A percentile compares a stretch with the other conserved stretches of the same genome.
phyloP scores from a whole-genome alignment of 2,797 vertebrate species.

The Parauchenoglanis punctatus region DNA sequence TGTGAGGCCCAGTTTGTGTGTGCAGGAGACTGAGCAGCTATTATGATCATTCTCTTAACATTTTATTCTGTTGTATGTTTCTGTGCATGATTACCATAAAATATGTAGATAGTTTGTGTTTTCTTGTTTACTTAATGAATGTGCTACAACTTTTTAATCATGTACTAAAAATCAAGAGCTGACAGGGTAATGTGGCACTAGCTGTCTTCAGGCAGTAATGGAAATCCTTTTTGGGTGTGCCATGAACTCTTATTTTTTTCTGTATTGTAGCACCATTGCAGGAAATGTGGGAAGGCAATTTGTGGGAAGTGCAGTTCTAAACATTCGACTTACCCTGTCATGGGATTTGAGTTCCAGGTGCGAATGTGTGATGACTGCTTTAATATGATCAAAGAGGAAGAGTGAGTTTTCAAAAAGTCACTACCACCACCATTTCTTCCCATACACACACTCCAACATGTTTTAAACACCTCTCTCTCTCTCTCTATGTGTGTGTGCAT shows the following conservation, averaged over 20 bases:
- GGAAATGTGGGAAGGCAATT: constrained; percentile 94
- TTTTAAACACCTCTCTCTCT: not conserved
- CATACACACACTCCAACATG: not conserved
- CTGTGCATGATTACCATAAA: not conserved
- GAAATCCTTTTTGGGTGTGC: not conserved
- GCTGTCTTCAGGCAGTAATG: constrained; percentile 1
- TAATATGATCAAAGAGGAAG: constrained; percentile 93
- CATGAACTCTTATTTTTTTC: not conserved
- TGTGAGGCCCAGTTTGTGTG: not conserved
- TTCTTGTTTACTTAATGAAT: not conserved
- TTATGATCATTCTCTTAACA: not conserved
- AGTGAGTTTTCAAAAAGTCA: constrained; percentile 80
- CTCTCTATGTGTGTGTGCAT: not conserved
- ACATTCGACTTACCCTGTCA: constrained; percentile 90
- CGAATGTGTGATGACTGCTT: constrained; percentile 93
- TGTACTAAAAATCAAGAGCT: not conserved
- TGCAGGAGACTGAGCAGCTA: not conserved
- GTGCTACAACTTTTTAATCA: not conserved
- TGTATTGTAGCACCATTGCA: constrained; percentile 89
- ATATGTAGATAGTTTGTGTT: not conserved
- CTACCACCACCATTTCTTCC: not conserved
- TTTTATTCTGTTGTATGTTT: not conserved
- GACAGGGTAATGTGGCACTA: not conserved
- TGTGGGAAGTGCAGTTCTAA: constrained; percentile 96
- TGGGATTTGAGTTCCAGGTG: constrained; percentile 98